A percentile compares a stretch with the other conserved stretches of the same genome.
phyloP scores from a whole-genome alignment of 2,797 vertebrate species.

The Eleutherodactylus coqui region DNA sequence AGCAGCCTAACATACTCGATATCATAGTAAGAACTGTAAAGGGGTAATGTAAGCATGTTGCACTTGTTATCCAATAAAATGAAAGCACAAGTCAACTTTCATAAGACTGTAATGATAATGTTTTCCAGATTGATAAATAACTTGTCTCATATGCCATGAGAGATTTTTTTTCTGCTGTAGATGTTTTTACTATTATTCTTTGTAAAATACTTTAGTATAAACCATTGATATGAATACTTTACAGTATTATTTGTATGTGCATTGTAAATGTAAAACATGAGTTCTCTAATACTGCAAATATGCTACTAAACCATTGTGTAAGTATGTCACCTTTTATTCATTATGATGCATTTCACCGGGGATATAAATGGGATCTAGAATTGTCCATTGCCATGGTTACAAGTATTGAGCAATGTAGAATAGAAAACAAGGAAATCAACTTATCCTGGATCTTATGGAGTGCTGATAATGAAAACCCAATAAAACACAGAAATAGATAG shows the following conservation, averaged over 20 bases:
- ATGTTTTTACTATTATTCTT: neutral
- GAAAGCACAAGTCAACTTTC: neutral
- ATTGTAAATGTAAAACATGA: neutral
- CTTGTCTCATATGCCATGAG: too few species aligned
- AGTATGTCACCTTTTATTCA: slow-evolving; percentile 56
- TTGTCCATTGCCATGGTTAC: slow-evolving; percentile 62
- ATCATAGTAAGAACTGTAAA: neutral
- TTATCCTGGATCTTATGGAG: slow-evolving; percentile 43
- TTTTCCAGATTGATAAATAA: neutral
- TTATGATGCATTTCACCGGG: slow-evolving; percentile 48
- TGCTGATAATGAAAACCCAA: slow-evolving; percentile 42
- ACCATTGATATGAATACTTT: neutral
- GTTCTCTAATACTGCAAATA: slow-evolving; percentile 13
- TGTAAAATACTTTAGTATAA: neutral
- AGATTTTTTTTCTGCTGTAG: too few species aligned
- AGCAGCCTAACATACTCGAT: neutral
- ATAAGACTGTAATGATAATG: neutral
- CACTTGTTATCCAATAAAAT: neutral
- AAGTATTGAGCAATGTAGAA: slow-evolving; percentile 55
- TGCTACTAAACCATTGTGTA: slow-evolving; percentile 24
- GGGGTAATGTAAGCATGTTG: neutral
- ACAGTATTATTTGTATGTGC: neutral
- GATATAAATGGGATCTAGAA: slow-evolving; percentile 58
- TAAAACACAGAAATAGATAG: slow-evolving; percentile 6
- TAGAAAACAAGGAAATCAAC: slow-evolving; percentile 47